Conservation (phyloP, 2,888 invertebrate genomes). For the Hypolimnas misippus region DNA sequence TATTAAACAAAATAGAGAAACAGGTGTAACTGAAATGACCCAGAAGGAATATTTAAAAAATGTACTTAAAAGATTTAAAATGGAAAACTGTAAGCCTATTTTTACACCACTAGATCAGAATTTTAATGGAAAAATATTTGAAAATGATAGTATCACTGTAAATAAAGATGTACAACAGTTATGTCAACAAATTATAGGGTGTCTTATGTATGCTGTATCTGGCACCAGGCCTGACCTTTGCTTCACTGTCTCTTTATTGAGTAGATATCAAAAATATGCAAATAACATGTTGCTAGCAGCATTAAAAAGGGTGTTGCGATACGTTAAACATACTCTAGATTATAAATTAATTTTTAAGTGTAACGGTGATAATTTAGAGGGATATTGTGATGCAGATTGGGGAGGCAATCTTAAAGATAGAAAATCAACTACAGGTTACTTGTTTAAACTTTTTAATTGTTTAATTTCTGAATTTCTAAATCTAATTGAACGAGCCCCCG, state of each 20-base stretch:
- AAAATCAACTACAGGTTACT: conserved; percentile 47
- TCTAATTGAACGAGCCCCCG: too few species aligned
- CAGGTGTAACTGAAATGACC: conserved; percentile 26
- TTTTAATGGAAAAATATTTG: conserved; percentile 37
- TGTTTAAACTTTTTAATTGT: conserved; percentile 44
- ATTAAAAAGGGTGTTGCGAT: conserved; percentile 35
- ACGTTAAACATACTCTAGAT: conserved; percentile 29
- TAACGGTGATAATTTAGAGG: conserved; percentile 31
- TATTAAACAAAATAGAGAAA: neutral
- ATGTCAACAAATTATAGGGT: conserved; percentile 42
- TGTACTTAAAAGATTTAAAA: conserved; percentile 39
- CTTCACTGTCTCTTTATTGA: conserved; percentile 31
- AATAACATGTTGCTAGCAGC: conserved; percentile 28
- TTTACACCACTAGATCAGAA: conserved; percentile 40
- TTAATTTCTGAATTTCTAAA: too few species aligned
- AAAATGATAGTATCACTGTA: conserved; percentile 9
- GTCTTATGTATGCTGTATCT: conserved; percentile 39
- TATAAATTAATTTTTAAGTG: conserved; percentile 39
- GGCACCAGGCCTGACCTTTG: conserved; percentile 41
- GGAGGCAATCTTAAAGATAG: conserved; percentile 45
- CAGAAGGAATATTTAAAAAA: conserved; percentile 36
- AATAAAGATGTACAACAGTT: conserved; percentile 36
- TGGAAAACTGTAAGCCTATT: conserved; percentile 40
- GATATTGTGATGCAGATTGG: conserved; percentile 47
- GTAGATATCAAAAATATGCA: conserved; percentile 37